These are phyloP conservation scores for Takifugu ocellatus DNA, from an alignment of 2,797 vertebrate genomes.

Conservation along the genomic window DNA sequence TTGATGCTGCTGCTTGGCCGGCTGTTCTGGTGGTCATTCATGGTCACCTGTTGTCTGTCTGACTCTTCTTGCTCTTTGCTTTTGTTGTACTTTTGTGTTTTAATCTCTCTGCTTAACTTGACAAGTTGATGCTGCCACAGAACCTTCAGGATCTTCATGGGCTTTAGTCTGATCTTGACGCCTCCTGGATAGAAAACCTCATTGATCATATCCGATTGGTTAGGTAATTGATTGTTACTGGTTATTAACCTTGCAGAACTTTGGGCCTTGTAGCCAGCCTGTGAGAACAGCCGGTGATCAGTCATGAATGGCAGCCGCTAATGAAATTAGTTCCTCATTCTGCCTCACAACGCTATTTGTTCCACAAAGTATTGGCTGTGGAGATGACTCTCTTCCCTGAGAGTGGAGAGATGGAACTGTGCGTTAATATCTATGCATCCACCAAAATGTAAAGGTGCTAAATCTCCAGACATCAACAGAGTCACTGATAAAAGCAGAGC, in stretches of 20 bases:
- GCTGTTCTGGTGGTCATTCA: no score
- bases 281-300: conserved; percentile 77
- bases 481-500: no score
- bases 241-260: conserved; percentile 81
- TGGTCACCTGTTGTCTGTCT: no score
- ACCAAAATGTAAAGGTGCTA: no score
- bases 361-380: conserved; percentile 33
- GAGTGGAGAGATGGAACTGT: background rate
- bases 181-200: conserved; percentile 58
- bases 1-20: no score
- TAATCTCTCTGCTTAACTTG: no score
- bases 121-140: background rate
- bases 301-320: conserved; percentile 79
- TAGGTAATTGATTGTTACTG: conserved; percentile 83
- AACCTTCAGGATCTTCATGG: conserved; percentile 37
- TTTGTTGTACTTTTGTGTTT: no score
- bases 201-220: conserved; percentile 79
- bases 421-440: no score
- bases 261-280: conserved; percentile 62
- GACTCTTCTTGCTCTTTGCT: no score
- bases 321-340: conserved; percentile 83
- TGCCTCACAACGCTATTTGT: conserved; percentile 81
- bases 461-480: no score
- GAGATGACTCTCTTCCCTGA: background rate
- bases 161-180: conserved; percentile 47